A percentile compares a stretch with the other conserved stretches of the same genome.
phyloP scores from a whole-genome alignment of 2,113 vertebrate genomes.

The Sylvilagus bachmani region DNA sequence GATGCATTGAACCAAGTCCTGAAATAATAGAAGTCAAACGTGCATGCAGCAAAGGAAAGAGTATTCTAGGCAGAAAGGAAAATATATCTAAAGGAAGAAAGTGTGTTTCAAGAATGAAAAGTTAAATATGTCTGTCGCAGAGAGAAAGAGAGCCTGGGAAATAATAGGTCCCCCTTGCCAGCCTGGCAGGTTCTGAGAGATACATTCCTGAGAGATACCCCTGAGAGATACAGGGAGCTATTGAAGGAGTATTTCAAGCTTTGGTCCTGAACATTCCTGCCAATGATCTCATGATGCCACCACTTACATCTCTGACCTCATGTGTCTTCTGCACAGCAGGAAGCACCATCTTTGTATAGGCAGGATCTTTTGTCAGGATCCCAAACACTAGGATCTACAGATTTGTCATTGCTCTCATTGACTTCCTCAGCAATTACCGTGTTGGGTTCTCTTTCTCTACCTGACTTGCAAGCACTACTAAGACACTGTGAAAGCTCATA shows the following conservation, averaged over 20 bases:
- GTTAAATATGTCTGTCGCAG: accelerated
- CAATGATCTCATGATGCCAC: accelerated
- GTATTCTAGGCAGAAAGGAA: background rate
- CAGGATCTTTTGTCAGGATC: background rate
- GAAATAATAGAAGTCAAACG: background rate
- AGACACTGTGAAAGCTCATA: background rate
- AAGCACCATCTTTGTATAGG: background rate
- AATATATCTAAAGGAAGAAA: background rate
- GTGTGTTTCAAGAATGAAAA: background rate
- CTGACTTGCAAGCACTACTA: background rate
- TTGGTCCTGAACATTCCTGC: background rate
- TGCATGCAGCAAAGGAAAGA: background rate
- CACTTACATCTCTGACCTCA: background rate
- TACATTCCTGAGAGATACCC: background rate
- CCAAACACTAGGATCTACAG: background rate
- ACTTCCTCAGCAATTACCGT: background rate
- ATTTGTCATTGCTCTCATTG: background rate
- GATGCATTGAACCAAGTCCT: background rate
- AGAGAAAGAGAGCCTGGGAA: background rate
- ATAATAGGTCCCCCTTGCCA: background rate
- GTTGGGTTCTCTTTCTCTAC: background rate
- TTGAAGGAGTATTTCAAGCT: background rate
- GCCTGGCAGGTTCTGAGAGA: background rate
- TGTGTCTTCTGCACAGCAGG: background rate
- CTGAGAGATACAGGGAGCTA: background rate